A percentile compares a stretch with the other conserved stretches of the same genome.
Conservation (phyloP, 2,888 invertebrate genomes). For the Tetragnatha montana region DNA sequence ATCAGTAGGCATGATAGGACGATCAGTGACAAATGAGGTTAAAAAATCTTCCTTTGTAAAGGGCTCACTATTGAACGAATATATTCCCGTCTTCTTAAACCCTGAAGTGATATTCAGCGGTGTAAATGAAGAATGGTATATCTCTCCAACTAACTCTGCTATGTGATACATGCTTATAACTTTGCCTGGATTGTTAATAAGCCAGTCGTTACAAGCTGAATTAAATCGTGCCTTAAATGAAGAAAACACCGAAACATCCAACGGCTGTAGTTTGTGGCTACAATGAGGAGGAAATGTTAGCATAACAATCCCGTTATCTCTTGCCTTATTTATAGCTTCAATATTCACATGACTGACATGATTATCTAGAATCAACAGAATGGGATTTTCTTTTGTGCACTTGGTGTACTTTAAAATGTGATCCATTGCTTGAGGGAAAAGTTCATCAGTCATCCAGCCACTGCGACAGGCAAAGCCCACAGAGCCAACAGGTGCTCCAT, state of each 20-base stretch:
- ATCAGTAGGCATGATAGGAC: background rate
- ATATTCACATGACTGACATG: constrained; percentile 73
- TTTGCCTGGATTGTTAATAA: constrained; percentile 27
- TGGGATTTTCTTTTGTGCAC: constrained; percentile 44
- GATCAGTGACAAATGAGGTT: constrained; percentile 20
- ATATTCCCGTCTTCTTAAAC: constrained; percentile 29
- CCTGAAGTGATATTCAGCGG: constrained; percentile 26
- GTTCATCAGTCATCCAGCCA: too few relatives aligned
- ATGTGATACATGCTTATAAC: constrained; percentile 34
- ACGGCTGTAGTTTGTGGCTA: constrained; percentile 76
- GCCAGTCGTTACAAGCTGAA: constrained; percentile 18
- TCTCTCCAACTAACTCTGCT: constrained; percentile 1
- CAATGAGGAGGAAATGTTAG: constrained; percentile 76
- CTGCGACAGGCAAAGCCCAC: too few relatives aligned
- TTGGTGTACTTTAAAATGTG: constrained; percentile 14
- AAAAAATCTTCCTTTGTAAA: constrained; percentile 30
- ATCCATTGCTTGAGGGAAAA: background rate
- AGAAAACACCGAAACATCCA: constrained; percentile 20
- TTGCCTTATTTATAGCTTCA: constrained; percentile 73
- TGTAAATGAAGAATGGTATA: constrained; percentile 7
- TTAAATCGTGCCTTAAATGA: constrained; percentile 31
- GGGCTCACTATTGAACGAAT: constrained; percentile 31
- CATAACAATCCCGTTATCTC: constrained; percentile 75
- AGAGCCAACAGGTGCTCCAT: too few relatives aligned
- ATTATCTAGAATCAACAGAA: constrained; percentile 74